A percentile compares a stretch with the other conserved stretches of the same genome.
Conservation (phyloP, 2,888 invertebrate genomes). For the Disparrhopalites patrizii region DNA sequence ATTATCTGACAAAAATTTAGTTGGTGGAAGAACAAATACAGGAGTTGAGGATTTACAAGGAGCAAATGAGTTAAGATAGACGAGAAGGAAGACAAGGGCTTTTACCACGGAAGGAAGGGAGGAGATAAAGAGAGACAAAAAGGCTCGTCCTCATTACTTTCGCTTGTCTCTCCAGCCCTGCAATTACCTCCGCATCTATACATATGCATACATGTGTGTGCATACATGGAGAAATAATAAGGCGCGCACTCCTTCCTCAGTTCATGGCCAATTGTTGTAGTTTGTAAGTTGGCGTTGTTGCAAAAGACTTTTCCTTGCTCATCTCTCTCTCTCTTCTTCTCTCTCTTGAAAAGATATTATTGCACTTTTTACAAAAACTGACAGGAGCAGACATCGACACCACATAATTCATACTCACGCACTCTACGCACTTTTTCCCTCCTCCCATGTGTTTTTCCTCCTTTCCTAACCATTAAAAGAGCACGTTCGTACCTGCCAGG, state of each 20-base stretch:
- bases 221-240: background rate
- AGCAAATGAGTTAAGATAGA: too few species aligned
- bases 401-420: constrained; percentile 10
- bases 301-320: too few species aligned
- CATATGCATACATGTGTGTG: background rate
- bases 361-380: constrained; percentile 17
- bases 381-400: constrained; percentile 17
- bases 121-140: too few species aligned
- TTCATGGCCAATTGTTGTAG: background rate
- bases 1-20: too few species aligned
- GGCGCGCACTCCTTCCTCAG: background rate
- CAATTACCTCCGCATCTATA: constrained; percentile 2
- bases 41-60: too few species aligned
- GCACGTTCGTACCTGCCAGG: background rate
- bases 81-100: too few species aligned
- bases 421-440: constrained; percentile 9
- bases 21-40: too few species aligned
- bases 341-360: constrained; percentile 21
- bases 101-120: too few species aligned
- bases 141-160: constrained; percentile 14
- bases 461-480: background rate
- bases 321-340: too few species aligned
- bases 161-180: background rate
- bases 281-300: too few species aligned
- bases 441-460: too few species aligned